phyloP scores from a whole-genome alignment of 2,797 vertebrate genomes.

The Vipera ursinii region DNA sequence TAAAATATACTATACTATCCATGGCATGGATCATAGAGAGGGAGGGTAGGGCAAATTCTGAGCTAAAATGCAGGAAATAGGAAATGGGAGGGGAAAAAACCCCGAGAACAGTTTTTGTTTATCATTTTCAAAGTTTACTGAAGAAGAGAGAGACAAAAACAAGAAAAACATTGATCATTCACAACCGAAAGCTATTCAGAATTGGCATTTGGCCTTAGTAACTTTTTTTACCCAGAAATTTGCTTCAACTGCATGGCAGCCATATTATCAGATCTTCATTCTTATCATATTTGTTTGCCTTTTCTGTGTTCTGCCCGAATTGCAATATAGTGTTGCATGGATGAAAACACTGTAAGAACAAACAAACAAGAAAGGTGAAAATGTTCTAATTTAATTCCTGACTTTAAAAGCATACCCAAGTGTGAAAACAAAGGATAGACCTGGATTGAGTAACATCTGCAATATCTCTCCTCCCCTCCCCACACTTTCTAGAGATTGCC shows the following conservation, averaged over 20 bases:
- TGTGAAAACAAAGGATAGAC: not conserved
- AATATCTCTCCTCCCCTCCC: no score
- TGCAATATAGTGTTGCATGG: not conserved
- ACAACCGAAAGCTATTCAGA: not conserved
- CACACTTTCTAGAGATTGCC: not conserved
- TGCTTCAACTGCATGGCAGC: not conserved
- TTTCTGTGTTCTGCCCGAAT: not conserved
- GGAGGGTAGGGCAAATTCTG: no score
- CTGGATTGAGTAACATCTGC: not conserved
- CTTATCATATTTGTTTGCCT: not conserved
- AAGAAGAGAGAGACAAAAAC: not conserved
- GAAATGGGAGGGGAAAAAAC: not conserved
- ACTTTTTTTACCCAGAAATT: not conserved
- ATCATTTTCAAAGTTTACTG: not conserved
- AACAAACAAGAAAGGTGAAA: not conserved
- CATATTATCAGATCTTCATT: not conserved
- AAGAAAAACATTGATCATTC: not conserved
- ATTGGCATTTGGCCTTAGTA: not conserved
- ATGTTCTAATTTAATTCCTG: not conserved
- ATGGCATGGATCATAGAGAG: not conserved
- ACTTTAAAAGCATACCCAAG: not conserved
- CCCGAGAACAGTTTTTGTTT: not conserved
- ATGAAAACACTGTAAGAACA: not conserved
- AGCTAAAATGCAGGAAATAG: not conserved
- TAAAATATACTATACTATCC: not conserved